Conservation (phyloP, 2,888 invertebrate species). For the Trissonchulus sp. region DNA sequence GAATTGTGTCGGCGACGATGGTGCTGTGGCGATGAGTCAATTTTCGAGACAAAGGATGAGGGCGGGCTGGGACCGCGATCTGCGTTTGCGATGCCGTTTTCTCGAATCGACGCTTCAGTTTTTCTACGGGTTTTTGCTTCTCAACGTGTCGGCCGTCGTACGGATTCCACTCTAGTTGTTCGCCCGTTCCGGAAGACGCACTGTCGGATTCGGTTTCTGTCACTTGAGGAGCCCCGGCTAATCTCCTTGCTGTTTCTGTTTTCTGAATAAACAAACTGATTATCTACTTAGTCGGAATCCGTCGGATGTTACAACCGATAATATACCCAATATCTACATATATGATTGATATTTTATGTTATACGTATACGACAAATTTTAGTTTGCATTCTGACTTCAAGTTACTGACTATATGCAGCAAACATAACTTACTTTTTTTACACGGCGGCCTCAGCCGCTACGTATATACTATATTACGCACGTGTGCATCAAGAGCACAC, state of each 20-base stretch:
- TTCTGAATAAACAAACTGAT: no score
- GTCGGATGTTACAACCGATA: no score
- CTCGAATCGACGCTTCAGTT: slow-evolving; percentile 14
- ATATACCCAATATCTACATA: no score
- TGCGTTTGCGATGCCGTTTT: background rate
- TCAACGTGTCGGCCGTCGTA: slow-evolving; percentile 22
- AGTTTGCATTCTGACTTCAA: no score
- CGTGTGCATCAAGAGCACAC: no score
- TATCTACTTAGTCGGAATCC: no score
- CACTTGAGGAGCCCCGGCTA: background rate
- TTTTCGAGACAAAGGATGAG: background rate
- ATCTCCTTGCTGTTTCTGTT: background rate
- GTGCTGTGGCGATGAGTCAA: background rate
- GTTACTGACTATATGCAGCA: no score
- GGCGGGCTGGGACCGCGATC: background rate
- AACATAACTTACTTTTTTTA: no score
- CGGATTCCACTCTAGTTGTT: slow-evolving; percentile 21
- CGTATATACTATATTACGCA: no score
- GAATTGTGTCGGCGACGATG: background rate
- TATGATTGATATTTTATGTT: no score
- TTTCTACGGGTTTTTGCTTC: slow-evolving; percentile 16
- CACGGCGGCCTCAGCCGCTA: no score
- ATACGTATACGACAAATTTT: no score
- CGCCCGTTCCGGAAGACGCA: background rate
- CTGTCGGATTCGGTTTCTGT: background rate